phyloP scores from a whole-genome alignment of 1,140 invertebrate genomes.

The Pentalonia nigronervosa region DNA sequence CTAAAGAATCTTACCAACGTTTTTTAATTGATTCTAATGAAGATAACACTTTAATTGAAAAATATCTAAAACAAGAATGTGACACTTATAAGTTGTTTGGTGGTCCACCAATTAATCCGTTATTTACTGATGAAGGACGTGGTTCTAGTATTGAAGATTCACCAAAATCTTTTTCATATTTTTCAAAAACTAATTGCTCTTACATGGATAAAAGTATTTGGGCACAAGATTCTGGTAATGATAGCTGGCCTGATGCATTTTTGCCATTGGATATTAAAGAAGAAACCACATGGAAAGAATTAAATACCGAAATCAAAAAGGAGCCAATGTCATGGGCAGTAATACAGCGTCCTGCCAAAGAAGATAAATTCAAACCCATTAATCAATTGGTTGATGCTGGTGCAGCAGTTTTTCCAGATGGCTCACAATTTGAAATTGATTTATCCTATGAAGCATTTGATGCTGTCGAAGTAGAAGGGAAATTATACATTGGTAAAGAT shows the following conservation, averaged over 20 bases:
- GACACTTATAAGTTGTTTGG: constrained; percentile 50
- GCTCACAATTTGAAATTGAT: constrained; percentile 57
- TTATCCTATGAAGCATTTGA: constrained; percentile 53
- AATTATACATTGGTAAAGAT: constrained; percentile 56
- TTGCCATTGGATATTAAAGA: constrained; percentile 54
- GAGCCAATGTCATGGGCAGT: constrained; percentile 56
- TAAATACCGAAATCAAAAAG: constrained; percentile 14
- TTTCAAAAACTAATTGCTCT: constrained; percentile 57
- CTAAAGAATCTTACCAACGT: constrained; percentile 46
- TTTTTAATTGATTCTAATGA: constrained; percentile 50
- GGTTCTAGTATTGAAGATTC: constrained; percentile 57
- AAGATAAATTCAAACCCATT: constrained; percentile 56
- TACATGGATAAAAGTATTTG: constrained; percentile 55
- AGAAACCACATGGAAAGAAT: constrained; percentile 22
- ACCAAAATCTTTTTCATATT: constrained; percentile 50
- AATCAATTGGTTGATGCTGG: constrained; percentile 56
- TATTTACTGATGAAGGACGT: constrained; percentile 56
- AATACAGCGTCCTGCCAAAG: constrained; percentile 49
- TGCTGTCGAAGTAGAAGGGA: constrained; percentile 48
- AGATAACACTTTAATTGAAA: constrained; percentile 49
- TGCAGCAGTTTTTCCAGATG: constrained; percentile 51
- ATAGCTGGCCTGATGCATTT: constrained; percentile 56
- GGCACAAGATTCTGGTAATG: constrained; percentile 55
- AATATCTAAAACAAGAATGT: constrained; percentile 55
- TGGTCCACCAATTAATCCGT: constrained; percentile 53